These are phyloP conservation scores for Cebus imitator DNA, from an alignment of 2,113 vertebrate genomes.

Conservation along the genomic window DNA sequence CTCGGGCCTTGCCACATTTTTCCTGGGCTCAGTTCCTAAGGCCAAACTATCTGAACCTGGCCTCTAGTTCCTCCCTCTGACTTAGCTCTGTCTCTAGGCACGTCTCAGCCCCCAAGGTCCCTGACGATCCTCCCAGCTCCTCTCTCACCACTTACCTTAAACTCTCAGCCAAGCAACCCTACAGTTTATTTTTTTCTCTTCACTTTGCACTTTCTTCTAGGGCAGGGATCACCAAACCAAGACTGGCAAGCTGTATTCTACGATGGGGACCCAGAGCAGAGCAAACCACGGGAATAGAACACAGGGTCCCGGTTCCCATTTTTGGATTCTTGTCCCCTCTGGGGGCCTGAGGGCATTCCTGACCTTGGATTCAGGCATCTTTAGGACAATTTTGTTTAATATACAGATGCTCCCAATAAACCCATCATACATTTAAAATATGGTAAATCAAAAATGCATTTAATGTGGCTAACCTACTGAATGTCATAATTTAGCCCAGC, in stretches of 20 bases:
- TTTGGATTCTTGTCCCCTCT: not conserved
- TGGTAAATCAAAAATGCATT: not conserved
- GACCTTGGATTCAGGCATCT: not conserved
- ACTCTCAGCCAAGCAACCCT: not conserved
- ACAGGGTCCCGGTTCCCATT: not conserved
- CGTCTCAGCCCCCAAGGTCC: not conserved
- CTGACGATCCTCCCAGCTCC: not conserved
- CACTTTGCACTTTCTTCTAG: not conserved
- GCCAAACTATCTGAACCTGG: not conserved
- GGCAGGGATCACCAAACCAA: not conserved
- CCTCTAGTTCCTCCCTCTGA: not conserved
- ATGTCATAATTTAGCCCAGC: not conserved
- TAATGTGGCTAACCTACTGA: not conserved
- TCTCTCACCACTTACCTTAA: not conserved
- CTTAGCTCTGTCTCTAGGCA: not conserved
- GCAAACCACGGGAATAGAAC: not conserved
- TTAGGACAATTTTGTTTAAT: not conserved
- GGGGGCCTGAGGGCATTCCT: not conserved
- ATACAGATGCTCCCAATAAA: not conserved
- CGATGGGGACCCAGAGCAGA: not conserved
- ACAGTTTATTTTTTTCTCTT: not conserved
- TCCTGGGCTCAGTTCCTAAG: not conserved
- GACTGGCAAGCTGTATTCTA: not conserved
- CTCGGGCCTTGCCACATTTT: rapidly evolving
- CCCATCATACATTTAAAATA: not conserved